These are phyloP conservation scores for Heteronetta atricapilla DNA, from an alignment of 2,113 vertebrate genomes.

Conservation along the genomic window DNA sequence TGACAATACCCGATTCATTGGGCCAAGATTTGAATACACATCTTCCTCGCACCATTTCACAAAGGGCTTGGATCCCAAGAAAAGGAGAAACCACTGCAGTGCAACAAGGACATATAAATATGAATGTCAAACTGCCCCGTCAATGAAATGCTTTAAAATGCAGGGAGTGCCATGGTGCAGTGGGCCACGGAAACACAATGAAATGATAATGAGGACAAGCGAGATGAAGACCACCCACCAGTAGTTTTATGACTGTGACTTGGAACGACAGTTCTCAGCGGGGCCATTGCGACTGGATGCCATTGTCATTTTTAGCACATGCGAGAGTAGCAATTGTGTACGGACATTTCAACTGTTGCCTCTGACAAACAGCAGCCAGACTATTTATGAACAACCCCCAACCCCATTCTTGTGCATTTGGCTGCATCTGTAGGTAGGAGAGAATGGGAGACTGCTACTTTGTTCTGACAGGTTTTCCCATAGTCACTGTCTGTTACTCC, in stretches of 20 bases:
- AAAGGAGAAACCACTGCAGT: constrained; percentile 64
- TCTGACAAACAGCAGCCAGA: constrained; percentile 75
- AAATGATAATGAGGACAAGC: constrained; percentile 76
- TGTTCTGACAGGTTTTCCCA: constrained; percentile 73
- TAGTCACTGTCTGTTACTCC: constrained; percentile 69
- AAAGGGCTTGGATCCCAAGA: constrained; percentile 65
- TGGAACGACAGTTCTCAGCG: constrained; percentile 75
- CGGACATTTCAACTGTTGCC: constrained; percentile 72
- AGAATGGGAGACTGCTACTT: constrained; percentile 68
- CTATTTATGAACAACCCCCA: constrained; percentile 75
- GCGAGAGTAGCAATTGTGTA: constrained; percentile 73
- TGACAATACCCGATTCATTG: constrained; percentile 62
- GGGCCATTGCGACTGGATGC: constrained; percentile 75
- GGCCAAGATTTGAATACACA: constrained; percentile 64
- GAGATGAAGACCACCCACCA: constrained; percentile 78
- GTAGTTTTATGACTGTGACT: constrained; percentile 76
- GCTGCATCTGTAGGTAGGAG: constrained; percentile 72
- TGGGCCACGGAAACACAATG: constrained; percentile 75
- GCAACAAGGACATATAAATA: constrained; percentile 76
- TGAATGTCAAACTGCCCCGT: constrained; percentile 76
- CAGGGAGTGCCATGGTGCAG: constrained; percentile 70
- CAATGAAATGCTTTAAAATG: constrained; percentile 74
- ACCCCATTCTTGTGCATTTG: constrained; percentile 67
- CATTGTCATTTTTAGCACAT: constrained; percentile 81
- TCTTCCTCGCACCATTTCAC: constrained; percentile 66